Conservation (phyloP, 2,113 vertebrate genomes). For the Hippocampus barbouri region DNA sequence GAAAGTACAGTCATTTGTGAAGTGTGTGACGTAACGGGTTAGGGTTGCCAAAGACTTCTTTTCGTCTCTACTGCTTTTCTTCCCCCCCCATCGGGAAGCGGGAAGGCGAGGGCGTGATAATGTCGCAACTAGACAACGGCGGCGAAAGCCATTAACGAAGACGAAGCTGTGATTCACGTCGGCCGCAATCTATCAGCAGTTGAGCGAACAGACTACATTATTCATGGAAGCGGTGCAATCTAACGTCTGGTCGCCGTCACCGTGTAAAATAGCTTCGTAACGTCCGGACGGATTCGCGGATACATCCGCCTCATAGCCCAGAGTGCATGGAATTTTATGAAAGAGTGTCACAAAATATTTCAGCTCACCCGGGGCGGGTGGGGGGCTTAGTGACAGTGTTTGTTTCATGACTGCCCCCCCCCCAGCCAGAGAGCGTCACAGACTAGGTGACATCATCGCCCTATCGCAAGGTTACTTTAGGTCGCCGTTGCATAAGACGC, state of each 20-base stretch:
- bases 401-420: conserved; percentile 24
- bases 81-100: neutral
- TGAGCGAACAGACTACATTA: conserved; percentile 48
- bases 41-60: neutral
- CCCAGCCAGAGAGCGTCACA: conserved; percentile 3
- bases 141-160: conserved; percentile 38
- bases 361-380: neutral
- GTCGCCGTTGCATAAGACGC: conserved; percentile 20
- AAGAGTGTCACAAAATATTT: conserved; percentile 24
- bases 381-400: conserved; percentile 12
- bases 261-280: neutral
- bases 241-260: neutral
- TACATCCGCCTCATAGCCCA: conserved; percentile 10
- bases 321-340: conserved; percentile 22
- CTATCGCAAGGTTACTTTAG: conserved; percentile 18
- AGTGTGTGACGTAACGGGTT: neutral
- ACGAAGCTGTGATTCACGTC: conserved; percentile 48
- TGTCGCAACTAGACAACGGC: conserved; percentile 6
- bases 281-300: neutral
- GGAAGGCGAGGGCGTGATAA: conserved; percentile 8
- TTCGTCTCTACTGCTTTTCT: neutral
- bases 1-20: neutral
- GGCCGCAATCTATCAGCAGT: conserved; percentile 34
- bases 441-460: conserved; percentile 27
- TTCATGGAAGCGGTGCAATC: conserved; percentile 25